Evolutionary conservation across 2,113 vertebrate species (phyloP), one percentile per base, ranked within the genome.

Genomic region (Talpa occidentalis): DNA sequence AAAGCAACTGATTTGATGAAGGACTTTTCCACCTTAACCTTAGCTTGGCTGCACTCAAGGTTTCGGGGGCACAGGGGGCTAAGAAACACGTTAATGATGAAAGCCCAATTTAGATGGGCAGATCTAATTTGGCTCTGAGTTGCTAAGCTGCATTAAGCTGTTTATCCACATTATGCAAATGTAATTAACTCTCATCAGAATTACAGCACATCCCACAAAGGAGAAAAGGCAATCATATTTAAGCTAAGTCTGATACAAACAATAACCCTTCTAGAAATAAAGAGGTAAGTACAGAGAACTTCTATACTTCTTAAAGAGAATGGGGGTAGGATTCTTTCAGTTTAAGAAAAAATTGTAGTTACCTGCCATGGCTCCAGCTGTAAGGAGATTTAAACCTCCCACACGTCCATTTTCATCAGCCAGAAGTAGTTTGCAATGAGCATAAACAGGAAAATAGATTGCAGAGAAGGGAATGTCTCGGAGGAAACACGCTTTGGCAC

Each of bases 391-490:
- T 89, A 99, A 78, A 40, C 99, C 91, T 94, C 99, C 99, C 96
- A 99, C 96, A 2, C 98, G 98, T 96, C 99, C 99, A 1, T 98
- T 98, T 91, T 99, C 99, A 97, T 99, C 99, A 52, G 99, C 98
- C 42, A 99, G 67, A n/a, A 95, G 66, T 44, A 98, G 21, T 98
- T 99, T 99, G 96, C 98, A 98, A 91, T 99, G 99, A 94, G 99
- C 99, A 82, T 99, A 99, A 90, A 99, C 99, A 0, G 99, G 99
- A 98, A 99, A 99, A 98, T 99, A 99, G 98, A 99, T 99, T 77
- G 99, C 99, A 62, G 99, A 99, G 98, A 99, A 99, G 93, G 99
- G 99, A 98, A 99, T 99, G 98, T 99, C 99, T 97, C 99, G 99
- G 97, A 99, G 98, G 98, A 99, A 99, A 98, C 99, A 99, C 0